Conservation (phyloP, 2,113 vertebrate species). For the Lycaon pictus region DNA sequence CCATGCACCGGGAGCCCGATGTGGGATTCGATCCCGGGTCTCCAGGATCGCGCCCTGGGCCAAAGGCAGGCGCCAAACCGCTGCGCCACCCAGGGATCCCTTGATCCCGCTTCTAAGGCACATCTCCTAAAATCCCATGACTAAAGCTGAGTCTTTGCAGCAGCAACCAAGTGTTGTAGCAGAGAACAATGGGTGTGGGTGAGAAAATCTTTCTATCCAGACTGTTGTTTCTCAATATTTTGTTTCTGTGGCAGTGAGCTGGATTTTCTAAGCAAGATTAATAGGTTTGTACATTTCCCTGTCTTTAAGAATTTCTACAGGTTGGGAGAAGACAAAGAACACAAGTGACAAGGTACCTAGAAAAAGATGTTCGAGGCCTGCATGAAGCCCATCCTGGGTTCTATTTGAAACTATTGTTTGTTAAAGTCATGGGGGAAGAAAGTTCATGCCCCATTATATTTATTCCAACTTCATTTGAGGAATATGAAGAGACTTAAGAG, state of each 20-base stretch:
- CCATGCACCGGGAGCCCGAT: no score
- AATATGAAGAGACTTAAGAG: background rate
- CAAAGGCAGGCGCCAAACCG: no score
- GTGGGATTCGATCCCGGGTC: no score
- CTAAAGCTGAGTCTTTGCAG: constrained; percentile 53
- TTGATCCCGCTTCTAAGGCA: constrained; percentile 40
- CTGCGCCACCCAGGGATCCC: no score
- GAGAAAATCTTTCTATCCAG: background rate
- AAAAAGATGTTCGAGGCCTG: background rate
- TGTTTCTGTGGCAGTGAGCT: background rate
- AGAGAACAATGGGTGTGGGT: constrained; percentile 20
- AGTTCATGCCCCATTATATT: background rate
- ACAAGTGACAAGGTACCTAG: background rate
- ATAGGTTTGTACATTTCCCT: background rate
- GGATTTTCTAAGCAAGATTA: constrained; percentile 57
- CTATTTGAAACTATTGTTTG: background rate
- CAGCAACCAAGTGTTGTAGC: accelerated
- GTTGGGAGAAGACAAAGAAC: background rate
- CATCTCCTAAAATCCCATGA: constrained; percentile 10
- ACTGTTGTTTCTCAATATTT: background rate
- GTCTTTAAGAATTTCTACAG: constrained; percentile 39
- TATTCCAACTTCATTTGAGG: background rate
- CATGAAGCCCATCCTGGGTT: background rate
- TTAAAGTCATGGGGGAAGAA: background rate
- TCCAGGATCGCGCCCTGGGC: no score